Evolutionary conservation across 2,113 vertebrate species (phyloP), one percentile per base, ranked within the genome.

Genomic region (Nothobranchius kuhntae): DNA sequence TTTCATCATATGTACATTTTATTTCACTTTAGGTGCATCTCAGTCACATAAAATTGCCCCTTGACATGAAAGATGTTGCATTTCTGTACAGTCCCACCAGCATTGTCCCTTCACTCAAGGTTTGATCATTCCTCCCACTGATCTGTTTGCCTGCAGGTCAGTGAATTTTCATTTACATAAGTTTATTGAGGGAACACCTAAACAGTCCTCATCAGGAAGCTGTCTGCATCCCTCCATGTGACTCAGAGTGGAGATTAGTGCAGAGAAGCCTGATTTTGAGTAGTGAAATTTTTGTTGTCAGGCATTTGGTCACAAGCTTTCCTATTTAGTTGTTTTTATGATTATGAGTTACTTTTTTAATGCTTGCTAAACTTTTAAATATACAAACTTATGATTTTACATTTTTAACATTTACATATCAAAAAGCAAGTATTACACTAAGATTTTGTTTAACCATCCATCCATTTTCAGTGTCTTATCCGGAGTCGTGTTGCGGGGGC

Each of bases 81-180:
- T 71, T 71, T 64, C 30, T 71, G 12, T 61, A 64, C 56, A 72
- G 77, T 70, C 61, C 48, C 61, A 40, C 15, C 44, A 60, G 59
- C 17, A 11, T 40, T 58, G 65, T 60, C n/a, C 61, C 56, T 48
- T 48, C 42, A 13, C 35, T 24, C 48, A 30, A 7, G 56, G 54
- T 76, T 73, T 80, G 78, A 80, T 85, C 69, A 52, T 68, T 48
- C 68, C 65, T 63, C 55, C 68, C 78, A 13, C 48, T 38, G 7
- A 73, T 77, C 81, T 21, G 38, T 75, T 77, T 55, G 38, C 62
- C 76, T 75, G 77, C 73, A 75, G 80, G 64, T 82, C 63, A 76
- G 69, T 67, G 64, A 17, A 13, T 10, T 63, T 13, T 13, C 48
- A 77, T 75, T 75, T 71, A 55, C 68, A 80, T 82, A 50, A 67